Base-by-base conservation (phyloP, 2,797 vertebrate species). In the Trichosurus vulpecula region DNA sequence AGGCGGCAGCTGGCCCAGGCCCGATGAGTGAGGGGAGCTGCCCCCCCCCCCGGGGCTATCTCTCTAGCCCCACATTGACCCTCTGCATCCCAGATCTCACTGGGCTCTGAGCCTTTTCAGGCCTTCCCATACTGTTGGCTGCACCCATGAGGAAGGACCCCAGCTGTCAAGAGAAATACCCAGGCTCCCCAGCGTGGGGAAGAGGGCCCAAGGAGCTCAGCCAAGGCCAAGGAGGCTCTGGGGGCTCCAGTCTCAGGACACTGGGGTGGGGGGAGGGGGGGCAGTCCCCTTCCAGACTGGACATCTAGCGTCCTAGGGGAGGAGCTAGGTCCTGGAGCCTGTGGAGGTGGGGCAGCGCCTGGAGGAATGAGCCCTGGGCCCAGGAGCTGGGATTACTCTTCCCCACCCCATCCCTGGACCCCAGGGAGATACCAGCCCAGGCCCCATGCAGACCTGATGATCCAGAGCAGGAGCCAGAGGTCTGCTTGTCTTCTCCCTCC, bases 121-220 rank as follows among this genome's bases (percentile, higher is more conserved):
- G 66, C 66, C 8, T 41, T 9, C n/a, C 66, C n/a, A 74, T 6
- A 22, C 61, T n/a, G 14, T 41, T 81, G 19, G 19, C 66, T 47
- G 66, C 6, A 22, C 2, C 66, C 19, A 9, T 6, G 3, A 81
- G 19, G 2, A 25, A 81, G 31, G 5, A 19, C n/a, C 19, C 66
- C 66, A 25, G 19, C 19, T 47, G 66, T 25, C n/a, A 25, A 47
- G 19, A 81, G 19, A 81, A 81, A 10, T 19, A 22, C 6, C n/a
- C n/a, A 10, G 66, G 66, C 2, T 19, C n/a, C n/a, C 66, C 6
- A 1, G 2, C 0, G 6, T 12, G 0, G 0, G 66, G n/a, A 47
- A 25, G 19, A 3, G n/a, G n/a, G 16, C 2, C 35, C 35, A 8
- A n/a, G 35, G 66, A 22, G 66, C 6, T 41, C 19, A 6, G 2